Conservation (phyloP, 2,888 invertebrate genomes). For the Alviniconcha strummeri region DNA sequence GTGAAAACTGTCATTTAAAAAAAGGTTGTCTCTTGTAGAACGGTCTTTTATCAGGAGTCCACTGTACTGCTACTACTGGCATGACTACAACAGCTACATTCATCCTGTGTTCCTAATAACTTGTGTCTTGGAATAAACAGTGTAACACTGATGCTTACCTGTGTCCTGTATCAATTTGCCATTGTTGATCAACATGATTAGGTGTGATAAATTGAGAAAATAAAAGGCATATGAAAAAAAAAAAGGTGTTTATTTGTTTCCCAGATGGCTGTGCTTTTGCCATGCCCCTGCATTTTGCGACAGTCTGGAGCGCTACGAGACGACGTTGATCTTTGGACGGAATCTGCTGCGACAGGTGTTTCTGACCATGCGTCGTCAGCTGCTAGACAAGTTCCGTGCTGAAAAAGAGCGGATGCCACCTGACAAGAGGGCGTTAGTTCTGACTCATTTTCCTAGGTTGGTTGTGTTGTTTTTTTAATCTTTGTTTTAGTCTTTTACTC, state of each 20-base stretch:
- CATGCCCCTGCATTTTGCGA: slow-evolving; percentile 97
- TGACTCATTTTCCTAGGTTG: slow-evolving; percentile 89
- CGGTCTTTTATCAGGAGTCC: not conserved
- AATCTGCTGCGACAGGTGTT: slow-evolving; percentile 90
- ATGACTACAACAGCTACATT: too few relatives aligned
- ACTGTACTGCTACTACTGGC: not conserved
- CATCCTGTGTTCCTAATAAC: too few relatives aligned
- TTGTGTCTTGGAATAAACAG: too few relatives aligned
- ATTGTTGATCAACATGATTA: too few relatives aligned
- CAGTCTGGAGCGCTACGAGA: slow-evolving; percentile 91
- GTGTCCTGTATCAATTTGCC: too few relatives aligned
- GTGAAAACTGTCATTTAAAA: too few relatives aligned
- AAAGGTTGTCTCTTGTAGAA: too few relatives aligned
- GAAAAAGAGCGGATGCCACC: slow-evolving; percentile 92
- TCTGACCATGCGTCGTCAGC: slow-evolving; percentile 86
- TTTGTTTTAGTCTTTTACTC: not conserved
- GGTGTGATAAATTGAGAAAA: too few relatives aligned
- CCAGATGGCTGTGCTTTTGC: slow-evolving; percentile 92
- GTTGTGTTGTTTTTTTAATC: not conserved
- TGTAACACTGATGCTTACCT: too few relatives aligned
- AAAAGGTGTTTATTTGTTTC: not conserved
- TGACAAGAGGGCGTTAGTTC: slow-evolving; percentile 86
- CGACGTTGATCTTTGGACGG: slow-evolving; percentile 92
- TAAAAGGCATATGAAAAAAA: not conserved
- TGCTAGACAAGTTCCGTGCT: slow-evolving; percentile 92